Base-by-base conservation (phyloP, 2,888 invertebrate genomes). In the Erannis defoliaria region DNA sequence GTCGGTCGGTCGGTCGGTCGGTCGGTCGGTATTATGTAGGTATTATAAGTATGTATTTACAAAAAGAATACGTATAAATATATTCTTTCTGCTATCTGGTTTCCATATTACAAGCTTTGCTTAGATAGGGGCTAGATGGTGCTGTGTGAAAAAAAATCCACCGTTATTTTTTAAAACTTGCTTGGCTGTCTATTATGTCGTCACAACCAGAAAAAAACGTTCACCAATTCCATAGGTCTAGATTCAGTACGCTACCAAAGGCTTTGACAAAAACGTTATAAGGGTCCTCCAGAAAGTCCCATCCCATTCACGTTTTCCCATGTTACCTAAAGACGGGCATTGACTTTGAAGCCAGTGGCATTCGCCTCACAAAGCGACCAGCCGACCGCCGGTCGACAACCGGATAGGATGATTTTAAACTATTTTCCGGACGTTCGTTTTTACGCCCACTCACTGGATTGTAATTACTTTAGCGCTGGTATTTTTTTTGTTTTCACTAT, bases 391-490 rank as follows among this genome's bases (percentile, higher is more conserved):
- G 33, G 55, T 40, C 38, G 50, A 49, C 51, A 38, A 58, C 50
- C 43, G 18, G 53, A 19, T 26, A 37, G 53, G 50, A 53, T 57
- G 54, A 53, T 65, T 65, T 65, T 50, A 50, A 56, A 51, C 62
- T 62, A 62, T 62, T 62, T 64, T 49, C 42, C 40, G 54, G 43
- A 33, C 60, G 64, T 56, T 18, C 62, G 65, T 56, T 67, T 66
- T 68, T 63, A 50, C 55, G 62, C 56, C 51, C 62, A 40, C 33
- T 62, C 68, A 55, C 50, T 4, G 62, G 42, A 68, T 67, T 73
- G 67, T 71, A 71, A 73, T 73, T 70, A 64, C 64, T 62, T 64
- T 62, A 59, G 58, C 60, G 60, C 48, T 50, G 54, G 33, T 57
- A 51, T 64, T 57, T 64, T 33, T 63, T 54, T 59, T 19, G 12